Evolutionary conservation across 2,888 invertebrate genomes (phyloP).

Genomic region (Ichneumoninae sp.): DNA sequence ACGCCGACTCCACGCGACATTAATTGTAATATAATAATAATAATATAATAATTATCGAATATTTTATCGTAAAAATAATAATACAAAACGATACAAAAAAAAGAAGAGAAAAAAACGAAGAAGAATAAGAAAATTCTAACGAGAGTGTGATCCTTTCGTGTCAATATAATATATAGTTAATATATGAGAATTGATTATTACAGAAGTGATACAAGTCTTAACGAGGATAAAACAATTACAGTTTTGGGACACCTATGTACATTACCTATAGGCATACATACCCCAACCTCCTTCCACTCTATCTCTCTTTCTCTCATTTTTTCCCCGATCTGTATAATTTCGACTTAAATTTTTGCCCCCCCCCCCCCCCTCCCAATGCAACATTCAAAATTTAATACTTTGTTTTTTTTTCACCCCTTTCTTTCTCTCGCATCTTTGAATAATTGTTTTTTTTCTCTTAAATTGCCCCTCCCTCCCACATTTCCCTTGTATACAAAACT

Average conservation of each 20-base stretch:
- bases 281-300: slow-evolving; percentile 63
- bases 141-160: slow-evolving; percentile 67
- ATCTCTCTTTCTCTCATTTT: slow-evolving; percentile 52
- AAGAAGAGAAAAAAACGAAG: slow-evolving; percentile 57
- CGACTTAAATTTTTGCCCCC: slow-evolving; percentile 59
- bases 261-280: slow-evolving; percentile 75
- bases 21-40: slow-evolving; percentile 75
- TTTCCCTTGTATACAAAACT: slow-evolving; percentile 79
- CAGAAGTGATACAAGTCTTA: slow-evolving; percentile 69
- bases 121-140: slow-evolving; percentile 69
- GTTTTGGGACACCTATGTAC: slow-evolving; percentile 70
- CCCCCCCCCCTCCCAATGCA: slow-evolving; percentile 61
- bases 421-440: slow-evolving; percentile 66
- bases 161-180: slow-evolving; percentile 65
- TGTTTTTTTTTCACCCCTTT: slow-evolving; percentile 61
- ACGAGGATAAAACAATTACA: slow-evolving; percentile 64
- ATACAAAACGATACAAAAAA: slow-evolving; percentile 65
- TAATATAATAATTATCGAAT: slow-evolving; percentile 71
- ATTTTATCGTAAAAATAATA: slow-evolving; percentile 67
- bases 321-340: slow-evolving; percentile 66
- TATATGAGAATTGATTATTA: slow-evolving; percentile 67
- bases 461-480: slow-evolving; percentile 32
- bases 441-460: slow-evolving; percentile 70
- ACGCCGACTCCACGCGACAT: slow-evolving; percentile 69
- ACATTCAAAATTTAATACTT: slow-evolving; percentile 81